Percentiles rank a stretch among this genome's conserved stretches.
Conservation (phyloP, 2,797 vertebrate species). For the Gadopsis marmoratus region DNA sequence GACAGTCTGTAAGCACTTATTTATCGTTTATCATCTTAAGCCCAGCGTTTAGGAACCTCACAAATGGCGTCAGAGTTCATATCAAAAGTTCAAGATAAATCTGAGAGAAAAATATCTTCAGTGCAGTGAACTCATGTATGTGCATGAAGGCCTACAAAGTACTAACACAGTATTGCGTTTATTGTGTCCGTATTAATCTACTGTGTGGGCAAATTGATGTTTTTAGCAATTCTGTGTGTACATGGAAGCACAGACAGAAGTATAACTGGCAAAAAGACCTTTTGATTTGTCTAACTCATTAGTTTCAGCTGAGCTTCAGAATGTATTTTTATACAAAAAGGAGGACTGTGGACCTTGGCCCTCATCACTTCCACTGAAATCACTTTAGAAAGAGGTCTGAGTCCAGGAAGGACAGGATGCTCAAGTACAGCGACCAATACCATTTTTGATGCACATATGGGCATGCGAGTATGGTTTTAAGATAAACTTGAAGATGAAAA, state of each 20-base stretch:
- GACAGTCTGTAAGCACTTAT: too few species aligned
- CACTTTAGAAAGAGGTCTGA: background rate
- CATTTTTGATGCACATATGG: background rate
- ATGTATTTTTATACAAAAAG: background rate
- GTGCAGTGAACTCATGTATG: too few species aligned
- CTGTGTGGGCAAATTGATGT: background rate
- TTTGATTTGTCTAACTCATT: background rate
- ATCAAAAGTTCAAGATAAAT: constrained; percentile 9
- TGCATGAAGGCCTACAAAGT: too few species aligned
- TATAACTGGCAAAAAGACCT: background rate
- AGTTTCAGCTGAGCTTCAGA: background rate
- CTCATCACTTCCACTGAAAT: background rate
- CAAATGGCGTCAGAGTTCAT: background rate
- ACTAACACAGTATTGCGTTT: too few species aligned
- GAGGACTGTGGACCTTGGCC: background rate
- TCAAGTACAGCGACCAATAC: background rate
- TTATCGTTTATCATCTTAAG: background rate
- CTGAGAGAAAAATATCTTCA: too few species aligned
- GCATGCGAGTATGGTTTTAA: background rate
- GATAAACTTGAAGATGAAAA: background rate
- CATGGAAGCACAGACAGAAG: background rate
- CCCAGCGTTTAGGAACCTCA: background rate
- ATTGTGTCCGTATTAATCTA: background rate
- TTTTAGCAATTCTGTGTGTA: background rate
- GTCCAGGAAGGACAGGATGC: too few species aligned